Conservation (phyloP, 2,113 vertebrate species). For the Muscicapa adusta region DNA sequence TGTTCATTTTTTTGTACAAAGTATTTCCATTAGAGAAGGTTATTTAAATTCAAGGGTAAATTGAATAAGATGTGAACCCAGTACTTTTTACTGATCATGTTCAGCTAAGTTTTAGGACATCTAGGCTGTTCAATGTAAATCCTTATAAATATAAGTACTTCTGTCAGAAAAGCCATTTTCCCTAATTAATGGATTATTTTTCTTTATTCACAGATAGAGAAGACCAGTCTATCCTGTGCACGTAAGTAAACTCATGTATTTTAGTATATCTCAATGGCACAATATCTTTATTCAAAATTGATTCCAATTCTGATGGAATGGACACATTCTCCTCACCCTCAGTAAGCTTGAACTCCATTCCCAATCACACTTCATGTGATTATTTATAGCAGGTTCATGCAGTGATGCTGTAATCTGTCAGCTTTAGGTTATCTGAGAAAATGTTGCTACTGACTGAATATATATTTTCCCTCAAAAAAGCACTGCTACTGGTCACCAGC, state of each 20-base stretch:
- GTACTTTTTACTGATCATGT: not conserved
- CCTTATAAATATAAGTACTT: not conserved
- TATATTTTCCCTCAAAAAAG: not conserved
- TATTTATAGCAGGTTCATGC: not conserved
- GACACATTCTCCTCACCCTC: not conserved
- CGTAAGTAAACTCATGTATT: constrained; percentile 79
- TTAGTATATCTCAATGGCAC: not conserved
- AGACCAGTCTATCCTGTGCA: constrained; percentile 98
- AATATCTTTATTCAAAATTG: not conserved
- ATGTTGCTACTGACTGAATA: not conserved
- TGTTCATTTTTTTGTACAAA: constrained; percentile 40
- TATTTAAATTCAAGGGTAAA: constrained; percentile 14
- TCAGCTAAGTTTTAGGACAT: not conserved
- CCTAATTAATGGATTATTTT: not conserved
- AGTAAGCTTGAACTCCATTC: not conserved
- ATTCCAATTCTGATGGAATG: not conserved
- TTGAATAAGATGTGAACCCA: not conserved
- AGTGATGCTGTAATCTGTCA: not conserved
- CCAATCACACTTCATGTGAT: not conserved
- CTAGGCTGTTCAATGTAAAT: not conserved
- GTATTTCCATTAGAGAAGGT: not conserved
- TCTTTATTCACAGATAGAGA: constrained; percentile 86
- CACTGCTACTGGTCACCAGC: not conserved
- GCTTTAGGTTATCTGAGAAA: not conserved
- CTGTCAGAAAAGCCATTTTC: constrained; percentile 11